These are phyloP conservation scores for Grammomys dolichurus DNA, from an alignment of 2,113 vertebrate genomes.

Conservation along the genomic window DNA sequence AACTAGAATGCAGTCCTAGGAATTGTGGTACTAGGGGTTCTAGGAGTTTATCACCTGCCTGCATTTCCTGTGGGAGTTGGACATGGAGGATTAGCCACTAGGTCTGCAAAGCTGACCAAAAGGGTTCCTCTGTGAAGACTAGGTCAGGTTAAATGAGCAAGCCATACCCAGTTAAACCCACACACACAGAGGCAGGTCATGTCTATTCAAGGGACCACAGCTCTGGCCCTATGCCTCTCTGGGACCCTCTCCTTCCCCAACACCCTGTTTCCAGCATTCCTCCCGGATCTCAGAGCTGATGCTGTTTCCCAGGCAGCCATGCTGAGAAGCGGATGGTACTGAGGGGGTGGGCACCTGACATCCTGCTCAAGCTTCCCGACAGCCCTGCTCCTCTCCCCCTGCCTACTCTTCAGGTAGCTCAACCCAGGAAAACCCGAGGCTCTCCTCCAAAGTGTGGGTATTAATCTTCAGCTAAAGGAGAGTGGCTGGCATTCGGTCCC, in stretches of 20 bases:
- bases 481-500: neutral
- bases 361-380: neutral
- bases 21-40: neutral
- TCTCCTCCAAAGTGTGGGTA: neutral
- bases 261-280: neutral
- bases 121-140: neutral
- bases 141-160: neutral
- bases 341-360: neutral
- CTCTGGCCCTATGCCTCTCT: neutral
- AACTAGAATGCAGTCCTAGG: neutral
- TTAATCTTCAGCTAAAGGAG: neutral
- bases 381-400: neutral
- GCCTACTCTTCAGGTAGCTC: neutral
- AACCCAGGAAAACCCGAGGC: neutral
- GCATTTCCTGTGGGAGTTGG: neutral
- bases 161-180: neutral
- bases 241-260: neutral
- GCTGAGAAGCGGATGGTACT: slow-evolving; percentile 26
- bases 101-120: neutral
- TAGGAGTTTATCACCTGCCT: neutral
- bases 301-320: slow-evolving; percentile 14
- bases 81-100: neutral
- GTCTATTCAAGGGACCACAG: neutral
- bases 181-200: neutral
- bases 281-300: neutral